phyloP scores from a whole-genome alignment of 2,888 invertebrate species.

The Macropis europaea region DNA sequence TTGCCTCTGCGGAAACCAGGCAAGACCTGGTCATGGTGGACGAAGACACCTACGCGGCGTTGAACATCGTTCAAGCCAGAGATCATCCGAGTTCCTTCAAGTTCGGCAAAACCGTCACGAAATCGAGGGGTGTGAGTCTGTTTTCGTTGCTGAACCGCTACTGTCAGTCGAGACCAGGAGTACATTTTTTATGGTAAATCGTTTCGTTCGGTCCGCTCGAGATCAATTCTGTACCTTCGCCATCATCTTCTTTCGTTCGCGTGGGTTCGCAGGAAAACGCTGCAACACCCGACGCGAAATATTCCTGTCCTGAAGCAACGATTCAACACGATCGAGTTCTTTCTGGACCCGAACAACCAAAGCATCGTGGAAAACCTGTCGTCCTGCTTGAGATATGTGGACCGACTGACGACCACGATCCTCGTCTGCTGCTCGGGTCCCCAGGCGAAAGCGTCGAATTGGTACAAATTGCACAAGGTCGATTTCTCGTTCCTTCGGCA shows the following conservation, averaged over 20 bases:
- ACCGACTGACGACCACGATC: conserved; percentile 62
- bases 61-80: conserved; percentile 88
- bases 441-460: conserved; percentile 68
- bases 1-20: conserved; percentile 76
- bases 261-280: conserved; percentile 84
- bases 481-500: too few species aligned
- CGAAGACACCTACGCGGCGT: conserved; percentile 86
- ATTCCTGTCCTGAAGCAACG: conserved; percentile 83
- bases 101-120: conserved; percentile 82
- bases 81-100: conserved; percentile 89
- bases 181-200: conserved; percentile 83
- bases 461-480: conserved; percentile 71
- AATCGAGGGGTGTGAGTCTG: conserved; percentile 87
- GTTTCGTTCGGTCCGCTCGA: not conserved
- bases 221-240: too few species aligned
- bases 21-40: conserved; percentile 87
- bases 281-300: conserved; percentile 87
- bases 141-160: conserved; percentile 85
- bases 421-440: conserved; percentile 67
- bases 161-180: conserved; percentile 87
- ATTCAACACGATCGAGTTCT: conserved; percentile 87
- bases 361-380: conserved; percentile 82
- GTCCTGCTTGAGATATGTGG: conserved; percentile 62
- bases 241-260: not conserved
- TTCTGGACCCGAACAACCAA: conserved; percentile 83